phyloP scores from a whole-genome alignment of 2,113 vertebrate species.

The Vulpes lagopus region DNA sequence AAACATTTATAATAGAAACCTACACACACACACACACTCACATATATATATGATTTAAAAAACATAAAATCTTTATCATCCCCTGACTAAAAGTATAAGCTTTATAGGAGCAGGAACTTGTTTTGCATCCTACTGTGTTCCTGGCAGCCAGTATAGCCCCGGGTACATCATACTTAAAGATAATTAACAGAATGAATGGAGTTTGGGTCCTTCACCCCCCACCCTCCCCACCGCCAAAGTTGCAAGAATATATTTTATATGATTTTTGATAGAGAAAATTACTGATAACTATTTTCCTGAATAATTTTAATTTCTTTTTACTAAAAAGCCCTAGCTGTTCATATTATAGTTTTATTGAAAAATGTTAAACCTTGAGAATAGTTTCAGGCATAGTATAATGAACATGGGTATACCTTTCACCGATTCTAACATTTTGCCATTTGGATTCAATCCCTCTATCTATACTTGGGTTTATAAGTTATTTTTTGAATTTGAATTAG shows the following conservation, averaged over 20 bases:
- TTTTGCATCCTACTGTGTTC: neutral
- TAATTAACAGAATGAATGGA: neutral
- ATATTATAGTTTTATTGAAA: neutral
- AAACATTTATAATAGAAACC: neutral
- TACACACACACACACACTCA: no score
- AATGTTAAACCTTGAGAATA: neutral
- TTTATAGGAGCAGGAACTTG: neutral
- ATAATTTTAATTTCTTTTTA: slow-evolving; percentile 31
- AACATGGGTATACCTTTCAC: neutral
- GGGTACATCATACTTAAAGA: neutral
- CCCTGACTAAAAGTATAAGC: neutral
- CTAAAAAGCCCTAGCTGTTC: neutral
- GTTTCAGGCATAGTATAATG: neutral
- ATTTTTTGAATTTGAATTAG: slow-evolving; percentile 1
- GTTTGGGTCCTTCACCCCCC: neutral
- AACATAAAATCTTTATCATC: neutral
- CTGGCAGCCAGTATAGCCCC: neutral
- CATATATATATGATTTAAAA: neutral
- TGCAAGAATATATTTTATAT: slow-evolving; percentile 17
- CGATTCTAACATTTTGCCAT: neutral
- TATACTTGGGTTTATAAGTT: neutral
- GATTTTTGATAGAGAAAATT: neutral
- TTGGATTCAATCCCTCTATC: neutral
- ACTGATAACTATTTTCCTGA: neutral
- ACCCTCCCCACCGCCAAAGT: neutral